These are phyloP conservation scores for Drosophila formosana DNA, from an alignment of 2,888 invertebrate genomes.

Conservation along the genomic window DNA sequence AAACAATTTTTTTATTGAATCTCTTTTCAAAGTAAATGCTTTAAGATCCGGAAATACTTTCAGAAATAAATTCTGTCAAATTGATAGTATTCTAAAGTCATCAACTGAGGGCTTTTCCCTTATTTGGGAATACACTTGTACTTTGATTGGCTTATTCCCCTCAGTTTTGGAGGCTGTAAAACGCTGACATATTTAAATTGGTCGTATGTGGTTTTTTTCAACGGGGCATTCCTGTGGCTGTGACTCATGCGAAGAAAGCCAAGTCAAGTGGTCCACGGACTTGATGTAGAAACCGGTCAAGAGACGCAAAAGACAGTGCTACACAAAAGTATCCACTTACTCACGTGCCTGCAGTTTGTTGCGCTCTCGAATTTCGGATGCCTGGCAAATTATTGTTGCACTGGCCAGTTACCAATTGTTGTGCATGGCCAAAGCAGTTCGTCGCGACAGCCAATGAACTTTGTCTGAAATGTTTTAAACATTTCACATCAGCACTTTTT, in stretches of 20 bases:
- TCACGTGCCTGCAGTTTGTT: slow-evolving; percentile 48
- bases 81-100: background rate
- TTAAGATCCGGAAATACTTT: background rate
- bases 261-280: slow-evolving; percentile 48
- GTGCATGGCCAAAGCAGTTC: slow-evolving; percentile 48
- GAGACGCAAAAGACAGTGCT: slow-evolving; percentile 35
- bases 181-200: slow-evolving; percentile 23
- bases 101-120: background rate
- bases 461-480: slow-evolving; percentile 31
- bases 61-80: background rate
- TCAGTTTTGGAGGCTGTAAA: background rate
- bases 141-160: slow-evolving; percentile 13
- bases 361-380: slow-evolving; percentile 28
- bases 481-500: slow-evolving; percentile 57
- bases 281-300: slow-evolving; percentile 65
- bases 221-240: slow-evolving; percentile 61
- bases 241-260: slow-evolving; percentile 65
- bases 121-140: background rate
- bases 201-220: background rate
- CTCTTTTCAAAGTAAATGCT: background rate
- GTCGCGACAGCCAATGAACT: slow-evolving; percentile 71
- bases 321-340: slow-evolving; percentile 48
- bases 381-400: slow-evolving; percentile 30
- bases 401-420: slow-evolving; percentile 3
- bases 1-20: too few species aligned